These are phyloP conservation scores for Calosoma granatense DNA, from an alignment of 1,140 invertebrate species.

Conservation along the genomic window DNA sequence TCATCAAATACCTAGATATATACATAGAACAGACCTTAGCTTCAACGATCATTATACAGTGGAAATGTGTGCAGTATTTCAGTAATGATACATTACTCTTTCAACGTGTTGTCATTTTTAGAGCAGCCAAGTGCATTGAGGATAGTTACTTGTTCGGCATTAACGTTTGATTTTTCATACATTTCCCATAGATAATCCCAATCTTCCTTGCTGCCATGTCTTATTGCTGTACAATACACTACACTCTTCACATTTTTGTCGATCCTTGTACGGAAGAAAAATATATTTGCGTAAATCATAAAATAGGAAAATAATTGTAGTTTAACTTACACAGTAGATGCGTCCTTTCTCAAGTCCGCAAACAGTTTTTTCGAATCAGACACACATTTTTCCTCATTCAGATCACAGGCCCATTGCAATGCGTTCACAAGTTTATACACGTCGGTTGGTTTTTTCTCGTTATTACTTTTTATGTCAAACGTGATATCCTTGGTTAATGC, in stretches of 20 bases:
- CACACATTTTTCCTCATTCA: conserved; percentile 38
- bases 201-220: conserved; percentile 34
- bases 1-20: conserved; percentile 30
- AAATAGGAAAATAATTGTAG: too few species aligned
- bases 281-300: neutral
- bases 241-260: conserved; percentile 43
- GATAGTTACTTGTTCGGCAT: conserved; percentile 44
- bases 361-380: conserved; percentile 27
- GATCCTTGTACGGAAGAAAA: conserved; percentile 26
- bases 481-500: neutral
- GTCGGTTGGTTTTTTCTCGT: neutral
- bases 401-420: conserved; percentile 16
- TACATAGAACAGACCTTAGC: too few species aligned
- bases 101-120: conserved; percentile 30
- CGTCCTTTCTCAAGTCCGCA: conserved; percentile 15
- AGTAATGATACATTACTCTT: too few species aligned
- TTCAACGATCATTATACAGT: too few species aligned
- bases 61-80: too few species aligned
- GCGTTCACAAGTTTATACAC: neutral
- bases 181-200: conserved; percentile 42
- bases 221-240: conserved; percentile 46
- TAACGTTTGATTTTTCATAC: conserved; percentile 37
- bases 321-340: conserved; percentile 17
- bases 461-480: neutral
- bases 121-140: conserved; percentile 48